phyloP scores from a whole-genome alignment of 2,888 invertebrate species.

The Epicampocera succincta region DNA sequence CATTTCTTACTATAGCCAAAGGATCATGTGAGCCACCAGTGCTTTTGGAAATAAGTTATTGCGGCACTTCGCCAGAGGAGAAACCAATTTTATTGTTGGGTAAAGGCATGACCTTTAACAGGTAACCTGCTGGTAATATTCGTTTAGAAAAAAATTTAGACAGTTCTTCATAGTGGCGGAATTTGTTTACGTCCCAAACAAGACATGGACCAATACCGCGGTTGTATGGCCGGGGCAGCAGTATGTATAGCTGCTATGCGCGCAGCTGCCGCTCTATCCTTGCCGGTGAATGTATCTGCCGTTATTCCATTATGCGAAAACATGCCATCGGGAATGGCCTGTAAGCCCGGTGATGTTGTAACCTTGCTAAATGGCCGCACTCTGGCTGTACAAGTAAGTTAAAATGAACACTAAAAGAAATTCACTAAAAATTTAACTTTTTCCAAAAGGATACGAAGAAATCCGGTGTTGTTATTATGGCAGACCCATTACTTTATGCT shows the following conservation, averaged over 20 bases:
- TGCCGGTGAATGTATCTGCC: conserved; percentile 83
- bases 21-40: conserved; percentile 83
- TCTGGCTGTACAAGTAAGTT: conserved; percentile 76
- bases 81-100: conserved; percentile 84
- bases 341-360: conserved; percentile 83
- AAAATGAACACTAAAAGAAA: background rate
- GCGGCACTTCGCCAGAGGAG: conserved; percentile 81
- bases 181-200: conserved; percentile 75
- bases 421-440: background rate
- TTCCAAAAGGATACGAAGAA: conserved; percentile 84
- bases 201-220: conserved; percentile 80
- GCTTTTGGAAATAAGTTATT: conserved; percentile 84
- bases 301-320: conserved; percentile 82
- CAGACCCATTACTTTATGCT: conserved; percentile 91
- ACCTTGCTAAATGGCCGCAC: conserved; percentile 83
- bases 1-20: conserved; percentile 82
- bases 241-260: conserved; percentile 83
- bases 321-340: conserved; percentile 84
- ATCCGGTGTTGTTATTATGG: conserved; percentile 90
- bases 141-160: background rate
- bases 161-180: conserved; percentile 75
- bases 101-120: conserved; percentile 84
- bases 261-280: conserved; percentile 82
- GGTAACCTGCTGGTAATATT: conserved; percentile 74
- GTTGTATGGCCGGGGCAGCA: conserved; percentile 86